Conservation (phyloP, 2,888 invertebrate genomes). For the Hesperia comma region DNA sequence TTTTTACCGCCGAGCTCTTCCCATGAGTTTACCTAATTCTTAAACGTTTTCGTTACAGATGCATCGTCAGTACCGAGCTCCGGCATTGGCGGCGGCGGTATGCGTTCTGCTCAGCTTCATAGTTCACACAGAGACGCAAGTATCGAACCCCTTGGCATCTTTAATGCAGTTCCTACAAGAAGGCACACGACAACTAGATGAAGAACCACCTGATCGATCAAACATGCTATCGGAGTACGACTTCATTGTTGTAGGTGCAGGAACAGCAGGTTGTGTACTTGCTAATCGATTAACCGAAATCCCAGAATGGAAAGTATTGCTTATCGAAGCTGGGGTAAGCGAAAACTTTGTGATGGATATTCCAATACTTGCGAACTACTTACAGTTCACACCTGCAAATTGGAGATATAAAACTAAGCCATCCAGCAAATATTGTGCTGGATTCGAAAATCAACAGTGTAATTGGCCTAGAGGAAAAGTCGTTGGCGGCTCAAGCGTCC, state of each 20-base stretch:
- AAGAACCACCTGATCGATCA: constrained; percentile 82
- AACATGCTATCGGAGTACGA: constrained; percentile 86
- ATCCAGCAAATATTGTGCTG: constrained; percentile 88
- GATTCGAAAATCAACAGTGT: constrained; percentile 89
- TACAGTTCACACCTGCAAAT: constrained; percentile 89
- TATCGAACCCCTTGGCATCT: constrained; percentile 72
- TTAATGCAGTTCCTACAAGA: constrained; percentile 80
- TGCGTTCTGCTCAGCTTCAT: constrained; percentile 58
- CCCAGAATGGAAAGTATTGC: constrained; percentile 86
- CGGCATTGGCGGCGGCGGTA: constrained; percentile 54
- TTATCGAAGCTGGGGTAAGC: constrained; percentile 89
- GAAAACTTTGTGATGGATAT: constrained; percentile 91
- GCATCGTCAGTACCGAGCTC: constrained; percentile 57
- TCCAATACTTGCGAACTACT: constrained; percentile 88
- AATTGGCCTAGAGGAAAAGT: constrained; percentile 93
- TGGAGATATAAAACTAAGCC: constrained; percentile 93
- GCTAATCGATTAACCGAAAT: constrained; percentile 90
- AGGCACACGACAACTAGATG: constrained; percentile 76
- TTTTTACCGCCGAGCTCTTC: no score
- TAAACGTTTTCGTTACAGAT: constrained; percentile 65
- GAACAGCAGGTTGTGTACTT: constrained; percentile 90
- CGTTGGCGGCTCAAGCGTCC: constrained; percentile 91
- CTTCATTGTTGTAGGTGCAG: constrained; percentile 91
- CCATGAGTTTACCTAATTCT: not conserved
- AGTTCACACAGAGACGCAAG: constrained; percentile 59